Evolutionary conservation across 2,797 vertebrate species (phyloP).

Genomic region (Hoplostethus atlanticus): DNA sequence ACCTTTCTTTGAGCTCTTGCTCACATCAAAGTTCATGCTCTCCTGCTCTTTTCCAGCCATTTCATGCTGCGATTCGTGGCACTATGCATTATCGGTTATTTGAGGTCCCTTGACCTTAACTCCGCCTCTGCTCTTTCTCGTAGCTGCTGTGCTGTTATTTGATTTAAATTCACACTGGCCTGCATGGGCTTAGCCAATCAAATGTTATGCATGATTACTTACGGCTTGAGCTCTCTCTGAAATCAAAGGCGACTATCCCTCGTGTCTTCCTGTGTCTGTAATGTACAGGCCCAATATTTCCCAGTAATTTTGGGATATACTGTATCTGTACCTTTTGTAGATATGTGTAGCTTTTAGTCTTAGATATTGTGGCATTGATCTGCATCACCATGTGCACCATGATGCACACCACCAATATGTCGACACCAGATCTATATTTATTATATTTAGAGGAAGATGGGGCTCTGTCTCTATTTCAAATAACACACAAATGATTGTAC

Average conservation of each 20-base stretch:
- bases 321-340: background rate
- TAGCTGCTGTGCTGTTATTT: constrained; percentile 38
- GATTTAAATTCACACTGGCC: constrained; percentile 56
- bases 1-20: background rate
- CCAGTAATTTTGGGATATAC: background rate
- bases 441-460: no score
- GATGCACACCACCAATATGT: background rate
- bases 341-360: no score
- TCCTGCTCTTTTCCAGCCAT: constrained; percentile 20
- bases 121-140: constrained; percentile 48
- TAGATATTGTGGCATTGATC: background rate
- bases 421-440: background rate
- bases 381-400: background rate
- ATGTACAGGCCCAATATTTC: constrained; percentile 10
- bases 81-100: constrained; percentile 27
- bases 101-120: constrained; percentile 39
- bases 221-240: constrained; percentile 34
- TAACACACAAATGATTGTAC: no score
- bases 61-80: constrained; percentile 26
- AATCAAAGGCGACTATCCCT: constrained; percentile 38
- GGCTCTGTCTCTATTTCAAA: no score
- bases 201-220: constrained; percentile 61
- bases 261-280: background rate
- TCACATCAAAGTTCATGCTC: constrained; percentile 17
- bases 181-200: constrained; percentile 53